A percentile compares a stretch with the other conserved stretches of the same genome.
These are phyloP conservation scores for Holocentrus rufus DNA, from an alignment of 2,797 vertebrate species.

Conservation along the genomic window DNA sequence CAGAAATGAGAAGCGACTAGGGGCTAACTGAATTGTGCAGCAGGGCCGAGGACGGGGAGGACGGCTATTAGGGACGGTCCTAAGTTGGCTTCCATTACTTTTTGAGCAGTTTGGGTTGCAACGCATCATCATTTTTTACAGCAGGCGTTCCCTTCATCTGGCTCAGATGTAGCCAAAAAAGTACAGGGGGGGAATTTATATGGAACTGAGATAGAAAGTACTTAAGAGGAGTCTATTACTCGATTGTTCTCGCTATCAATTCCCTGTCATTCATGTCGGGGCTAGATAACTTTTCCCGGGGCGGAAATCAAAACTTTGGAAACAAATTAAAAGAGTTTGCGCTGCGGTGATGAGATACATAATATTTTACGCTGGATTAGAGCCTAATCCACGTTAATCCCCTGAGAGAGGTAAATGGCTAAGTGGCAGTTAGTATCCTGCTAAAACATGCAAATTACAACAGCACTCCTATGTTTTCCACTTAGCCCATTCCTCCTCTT, in stretches of 20 bases:
- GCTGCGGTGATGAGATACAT: conserved; percentile 66
- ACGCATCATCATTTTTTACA: conserved; percentile 2
- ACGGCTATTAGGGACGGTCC: conserved; percentile 7
- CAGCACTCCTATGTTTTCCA: conserved; percentile 54
- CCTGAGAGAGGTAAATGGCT: conserved; percentile 70
- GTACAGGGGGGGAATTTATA: conserved; percentile 10
- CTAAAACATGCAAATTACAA: conserved; percentile 76
- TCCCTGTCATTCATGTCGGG: conserved; percentile 40
- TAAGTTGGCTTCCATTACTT: conserved; percentile 17
- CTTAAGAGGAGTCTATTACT: conserved; percentile 19
- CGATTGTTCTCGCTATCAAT: conserved; percentile 21
- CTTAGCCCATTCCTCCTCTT: conserved; percentile 40
- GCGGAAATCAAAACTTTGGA: conserved; percentile 65
- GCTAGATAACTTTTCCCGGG: conserved; percentile 37
- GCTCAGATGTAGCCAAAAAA: background rate
- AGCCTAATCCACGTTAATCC: conserved; percentile 70
- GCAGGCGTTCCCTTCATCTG: conserved; percentile 19
- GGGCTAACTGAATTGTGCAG: conserved; percentile 34
- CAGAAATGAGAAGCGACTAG: conserved; percentile 56
- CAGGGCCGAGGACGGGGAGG: background rate
- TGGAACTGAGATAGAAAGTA: background rate
- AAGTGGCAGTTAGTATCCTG: conserved; percentile 71
- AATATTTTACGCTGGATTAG: conserved; percentile 74
- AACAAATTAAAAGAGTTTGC: conserved; percentile 69
- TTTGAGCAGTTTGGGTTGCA: conserved; percentile 9